These are phyloP conservation scores for Cochlearius cochlearius DNA, from an alignment of 2,113 vertebrate genomes.

Conservation along the genomic window DNA sequence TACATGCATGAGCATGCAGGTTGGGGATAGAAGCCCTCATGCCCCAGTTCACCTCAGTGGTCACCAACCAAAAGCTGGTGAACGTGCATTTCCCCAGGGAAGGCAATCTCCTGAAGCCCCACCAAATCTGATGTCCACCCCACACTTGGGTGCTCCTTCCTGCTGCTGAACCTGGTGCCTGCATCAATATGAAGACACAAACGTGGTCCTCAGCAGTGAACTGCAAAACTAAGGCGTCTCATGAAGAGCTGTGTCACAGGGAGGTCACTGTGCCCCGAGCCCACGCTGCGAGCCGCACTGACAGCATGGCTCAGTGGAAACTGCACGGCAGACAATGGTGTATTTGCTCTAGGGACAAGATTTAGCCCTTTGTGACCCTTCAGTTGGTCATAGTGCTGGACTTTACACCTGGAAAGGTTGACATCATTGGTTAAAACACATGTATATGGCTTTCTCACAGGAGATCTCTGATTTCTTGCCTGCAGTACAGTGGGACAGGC, in stretches of 20 bases:
- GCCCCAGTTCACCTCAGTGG: neutral
- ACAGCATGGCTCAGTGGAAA: neutral
- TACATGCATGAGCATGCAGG: accelerated
- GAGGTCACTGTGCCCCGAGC: neutral
- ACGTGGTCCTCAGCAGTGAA: neutral
- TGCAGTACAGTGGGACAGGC: neutral
- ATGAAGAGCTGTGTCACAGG: neutral
- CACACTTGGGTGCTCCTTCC: neutral
- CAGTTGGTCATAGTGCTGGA: neutral
- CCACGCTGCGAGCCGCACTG: neutral
- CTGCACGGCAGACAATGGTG: neutral
- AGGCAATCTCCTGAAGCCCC: neutral
- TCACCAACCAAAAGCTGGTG: neutral
- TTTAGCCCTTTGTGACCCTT: neutral
- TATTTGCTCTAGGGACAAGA: neutral
- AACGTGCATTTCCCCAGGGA: accelerated
- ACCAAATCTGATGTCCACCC: too few relatives aligned
- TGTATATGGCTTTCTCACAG: neutral
- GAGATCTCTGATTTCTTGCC: neutral
- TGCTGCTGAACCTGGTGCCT: neutral
- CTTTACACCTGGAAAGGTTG: neutral
- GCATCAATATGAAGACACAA: neutral
- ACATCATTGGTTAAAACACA: neutral
- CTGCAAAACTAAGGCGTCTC: neutral
- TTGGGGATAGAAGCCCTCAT: accelerated